Conservation (phyloP, 2,888 invertebrate species). For the Sycophila texana region DNA sequence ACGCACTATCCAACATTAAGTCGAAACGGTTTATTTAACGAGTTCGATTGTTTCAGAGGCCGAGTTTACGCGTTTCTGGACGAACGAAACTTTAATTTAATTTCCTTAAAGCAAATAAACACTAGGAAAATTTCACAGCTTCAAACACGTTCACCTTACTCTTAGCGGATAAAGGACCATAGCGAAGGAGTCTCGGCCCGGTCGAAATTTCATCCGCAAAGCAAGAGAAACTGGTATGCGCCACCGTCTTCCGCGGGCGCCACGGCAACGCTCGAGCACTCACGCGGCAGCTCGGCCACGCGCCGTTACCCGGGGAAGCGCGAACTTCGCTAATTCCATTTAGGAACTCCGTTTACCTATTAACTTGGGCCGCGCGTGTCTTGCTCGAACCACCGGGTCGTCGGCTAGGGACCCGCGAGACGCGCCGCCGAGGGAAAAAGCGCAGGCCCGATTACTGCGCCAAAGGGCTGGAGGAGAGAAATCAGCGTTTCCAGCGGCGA, state of each 20-base stretch:
- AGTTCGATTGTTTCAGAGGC: too few relatives aligned
- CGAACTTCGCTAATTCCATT: slow-evolving; percentile 53
- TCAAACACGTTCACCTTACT: background rate
- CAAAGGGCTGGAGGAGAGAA: background rate
- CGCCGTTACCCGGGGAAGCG: background rate
- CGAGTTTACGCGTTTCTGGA: too few relatives aligned
- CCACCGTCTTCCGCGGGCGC: background rate
- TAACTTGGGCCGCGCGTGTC: slow-evolving; percentile 45
- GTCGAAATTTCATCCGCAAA: slow-evolving; percentile 41
- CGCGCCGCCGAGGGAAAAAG: background rate
- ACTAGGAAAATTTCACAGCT: background rate
- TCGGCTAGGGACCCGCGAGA: background rate
- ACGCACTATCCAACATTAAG: too few relatives aligned
- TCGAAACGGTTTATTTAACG: too few relatives aligned
- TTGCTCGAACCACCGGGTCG: slow-evolving; percentile 1
- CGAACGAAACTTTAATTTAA: too few relatives aligned
- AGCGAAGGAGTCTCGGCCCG: slow-evolving; percentile 19
- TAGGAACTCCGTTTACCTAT: slow-evolving; percentile 54
- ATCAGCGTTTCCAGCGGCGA: background rate
- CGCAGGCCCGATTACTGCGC: background rate
- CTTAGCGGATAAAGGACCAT: background rate
- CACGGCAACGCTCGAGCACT: background rate
- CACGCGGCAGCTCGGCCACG: background rate
- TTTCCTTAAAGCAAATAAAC: background rate
- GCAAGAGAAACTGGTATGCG: background rate